These are phyloP conservation scores for Pleuronectes platessa DNA, from an alignment of 2,113 vertebrate genomes.

Conservation along the genomic window DNA sequence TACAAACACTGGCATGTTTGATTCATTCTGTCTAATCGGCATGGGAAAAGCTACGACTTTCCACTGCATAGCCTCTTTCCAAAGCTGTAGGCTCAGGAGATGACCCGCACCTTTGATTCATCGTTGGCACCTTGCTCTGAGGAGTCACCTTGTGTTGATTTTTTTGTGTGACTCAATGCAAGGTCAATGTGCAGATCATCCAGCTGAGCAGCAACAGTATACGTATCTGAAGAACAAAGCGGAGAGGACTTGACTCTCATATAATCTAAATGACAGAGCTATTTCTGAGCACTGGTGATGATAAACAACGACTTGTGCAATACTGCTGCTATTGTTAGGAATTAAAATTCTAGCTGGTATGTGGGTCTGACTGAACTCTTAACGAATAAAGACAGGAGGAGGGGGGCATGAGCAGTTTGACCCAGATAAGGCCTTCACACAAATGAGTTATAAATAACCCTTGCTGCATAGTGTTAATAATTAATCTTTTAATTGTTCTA, in stretches of 20 bases:
- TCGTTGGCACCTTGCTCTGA: constrained; percentile 53
- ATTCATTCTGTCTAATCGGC: constrained; percentile 35
- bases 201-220: constrained; percentile 19
- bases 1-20: constrained; percentile 47
- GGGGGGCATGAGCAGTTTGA: no score
- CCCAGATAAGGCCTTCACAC: no score
- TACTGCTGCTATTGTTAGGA: constrained; percentile 23
- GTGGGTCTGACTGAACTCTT: no score
- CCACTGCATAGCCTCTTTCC: constrained; percentile 22
- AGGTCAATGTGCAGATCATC: constrained; percentile 14
- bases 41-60: constrained; percentile 15
- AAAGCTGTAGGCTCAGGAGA: constrained; percentile 34
- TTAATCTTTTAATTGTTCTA: no score
- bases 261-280: constrained; percentile 44
- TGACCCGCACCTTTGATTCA: constrained; percentile 20
- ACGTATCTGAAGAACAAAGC: constrained; percentile 26
- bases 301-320: constrained; percentile 58
- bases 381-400: no score
- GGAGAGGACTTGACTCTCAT: background rate
- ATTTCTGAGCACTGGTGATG: constrained; percentile 34
- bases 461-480: no score
- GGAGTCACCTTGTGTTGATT: constrained; percentile 32
- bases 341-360: no score
- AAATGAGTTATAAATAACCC: no score
- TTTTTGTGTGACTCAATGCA: no score